Evolutionary conservation across 2,797 vertebrate genomes (phyloP), one percentile per base, ranked within the genome.

Genomic region (Liparis tanakae): DNA sequence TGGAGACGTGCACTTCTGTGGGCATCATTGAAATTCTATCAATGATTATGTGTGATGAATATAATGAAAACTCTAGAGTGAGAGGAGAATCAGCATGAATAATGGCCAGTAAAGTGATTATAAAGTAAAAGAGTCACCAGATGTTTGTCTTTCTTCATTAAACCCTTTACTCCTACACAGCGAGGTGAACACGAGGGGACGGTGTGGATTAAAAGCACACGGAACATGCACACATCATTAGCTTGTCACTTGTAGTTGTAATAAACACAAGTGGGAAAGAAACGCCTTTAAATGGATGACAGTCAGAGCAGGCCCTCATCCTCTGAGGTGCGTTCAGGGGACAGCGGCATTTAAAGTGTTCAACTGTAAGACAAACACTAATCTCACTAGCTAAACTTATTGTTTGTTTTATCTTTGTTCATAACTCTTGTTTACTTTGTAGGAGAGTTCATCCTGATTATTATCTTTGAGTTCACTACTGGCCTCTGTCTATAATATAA

Each of bases 1-100:
- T 76, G 72, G 72, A 78, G 70, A 62, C 60, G 67, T 70, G 67
- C 51, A 59, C 64, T 59, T 53, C 72, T 57, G 25, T 54, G 72
- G 72, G 74, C 67, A 53, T 82, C 74, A 81, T 83, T 84, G 78
- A 80, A 79, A 88, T 89, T 85, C 81, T 82, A 57, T 81, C 74
- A 79, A 39, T 77, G 74, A 74, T 48, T 33, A 70, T 69, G 66
- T 37, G 70, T 39, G 71, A 80, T 63, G 66, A 79, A 80, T 71
- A 67, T 79, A 74, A 70, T 86, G 66, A 76, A 79, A 86, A 76
- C 43, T 60, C 63, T 22, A 54, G 67, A 65, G 56, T 50, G 74
- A 85, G 67, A 69, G 61, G 60, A 34, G 61, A 74, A 53, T 67
- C 80, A 62, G 54, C 70, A 62, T 84, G 74, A 79, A 85, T 77